Evolutionary conservation across 2,113 vertebrate species (phyloP).

Genomic region (Hyaena hyaena): DNA sequence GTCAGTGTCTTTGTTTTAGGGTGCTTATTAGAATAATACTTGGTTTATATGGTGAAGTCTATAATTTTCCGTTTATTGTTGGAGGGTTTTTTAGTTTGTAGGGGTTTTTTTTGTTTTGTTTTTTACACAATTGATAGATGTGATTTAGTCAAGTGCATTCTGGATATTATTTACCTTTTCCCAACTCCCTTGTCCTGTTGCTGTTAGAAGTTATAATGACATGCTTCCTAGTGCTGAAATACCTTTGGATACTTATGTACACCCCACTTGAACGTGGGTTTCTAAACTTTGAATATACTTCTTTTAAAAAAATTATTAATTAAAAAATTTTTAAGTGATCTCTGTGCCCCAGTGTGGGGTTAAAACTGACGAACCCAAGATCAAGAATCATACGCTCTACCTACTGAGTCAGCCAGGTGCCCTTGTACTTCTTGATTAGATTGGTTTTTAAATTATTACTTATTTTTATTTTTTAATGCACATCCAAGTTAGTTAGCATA

Average conservation of each 20-base stretch:
- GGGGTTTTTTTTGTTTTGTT: background rate
- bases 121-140: background rate
- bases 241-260: background rate
- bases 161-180: background rate
- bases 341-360: background rate
- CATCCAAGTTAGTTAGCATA: too few species aligned
- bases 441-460: background rate
- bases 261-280: background rate
- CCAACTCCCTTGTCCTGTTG: background rate
- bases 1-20: background rate
- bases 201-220: background rate
- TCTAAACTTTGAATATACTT: background rate
- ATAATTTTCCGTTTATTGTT: background rate
- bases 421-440: background rate
- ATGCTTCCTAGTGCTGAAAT: background rate
- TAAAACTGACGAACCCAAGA: background rate
- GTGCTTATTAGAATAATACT: background rate
- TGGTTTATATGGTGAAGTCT: background rate
- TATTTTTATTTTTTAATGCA: too few species aligned
- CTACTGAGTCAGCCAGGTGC: background rate
- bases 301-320: background rate
- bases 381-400: background rate
- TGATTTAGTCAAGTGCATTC: slow-evolving; percentile 6
- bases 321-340: background rate
- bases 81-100: background rate